Evolutionary conservation across 2,888 invertebrate species (phyloP), one percentile per base, ranked within the genome.

Genomic region (Amphipyra tragopoginis): DNA sequence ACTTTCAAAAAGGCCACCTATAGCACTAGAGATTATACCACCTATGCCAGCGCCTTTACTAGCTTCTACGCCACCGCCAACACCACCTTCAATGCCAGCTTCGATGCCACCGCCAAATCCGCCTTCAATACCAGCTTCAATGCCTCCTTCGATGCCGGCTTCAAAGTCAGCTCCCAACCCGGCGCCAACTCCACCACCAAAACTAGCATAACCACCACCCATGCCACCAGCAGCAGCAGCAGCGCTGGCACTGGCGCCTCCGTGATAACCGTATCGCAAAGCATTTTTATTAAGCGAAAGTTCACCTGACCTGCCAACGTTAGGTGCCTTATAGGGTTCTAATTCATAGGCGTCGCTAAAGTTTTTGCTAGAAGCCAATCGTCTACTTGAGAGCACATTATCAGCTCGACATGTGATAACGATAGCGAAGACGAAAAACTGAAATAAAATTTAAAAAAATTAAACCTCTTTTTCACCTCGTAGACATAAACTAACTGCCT

Each of bases 401-500:
- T 70, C 44, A 59, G 64, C 70, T 59, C 58, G 58, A 55, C 70
- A 70, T 52, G 48, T 53, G 58, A 55, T 49, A 52, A 70, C n/a
- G 44, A 70, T 39, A 45, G 65, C 49, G 38, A 52, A 70, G 49
- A 70, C 36, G 65, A 70, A 59, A 42, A 65, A 56, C 69, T 70
- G 71, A 56, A 70, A 70, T 43, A 4, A 56, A 70, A 70, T 43
- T 2, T 5, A 33, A 26, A 44, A 9, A 15, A 26, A 40, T 11
- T 26, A 14, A 33, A 21, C 21, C 26, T 5, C 2, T 10, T 53
- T 38, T 26, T 6, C 13, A 14, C 29, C n/a, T 29, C 11, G 11
- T 36, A 36, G 7, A 36, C 4, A 10, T n/a, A n/a, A n/a, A n/a
- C n/a, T n/a, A 7, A 10, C 8, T 36, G 11, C 33, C 7, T 33